A percentile compares a stretch with the other conserved stretches of the same genome.
These are phyloP conservation scores for Tolmerus cingulatus DNA, from an alignment of 2,888 invertebrate species.

Conservation along the genomic window DNA sequence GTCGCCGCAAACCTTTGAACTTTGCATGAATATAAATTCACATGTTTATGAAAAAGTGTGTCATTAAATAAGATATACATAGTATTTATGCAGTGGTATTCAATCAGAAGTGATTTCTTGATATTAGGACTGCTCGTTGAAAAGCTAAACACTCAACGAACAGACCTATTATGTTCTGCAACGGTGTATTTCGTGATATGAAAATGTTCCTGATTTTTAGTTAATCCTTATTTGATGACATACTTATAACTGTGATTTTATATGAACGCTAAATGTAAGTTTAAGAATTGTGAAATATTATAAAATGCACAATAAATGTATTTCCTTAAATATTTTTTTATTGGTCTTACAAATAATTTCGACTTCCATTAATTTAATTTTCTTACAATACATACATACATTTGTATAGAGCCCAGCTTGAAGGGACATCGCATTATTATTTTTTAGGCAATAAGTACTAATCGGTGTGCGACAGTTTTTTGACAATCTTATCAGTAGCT, in stretches of 20 bases:
- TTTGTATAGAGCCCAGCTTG: too few relatives aligned
- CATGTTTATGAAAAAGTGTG: not conserved
- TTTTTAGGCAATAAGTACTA: too few relatives aligned
- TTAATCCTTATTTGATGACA: not conserved
- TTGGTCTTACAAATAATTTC: not conserved
- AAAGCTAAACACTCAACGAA: too few relatives aligned
- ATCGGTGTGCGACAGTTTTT: too few relatives aligned
- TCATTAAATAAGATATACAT: not conserved
- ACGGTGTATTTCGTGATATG: not conserved
- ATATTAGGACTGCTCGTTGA: too few relatives aligned
- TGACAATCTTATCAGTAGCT: too few relatives aligned
- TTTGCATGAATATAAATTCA: not conserved
- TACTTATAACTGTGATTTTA: conserved; percentile 24
- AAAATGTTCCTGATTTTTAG: not conserved
- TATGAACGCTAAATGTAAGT: conserved; percentile 8
- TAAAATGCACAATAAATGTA: conserved; percentile 15
- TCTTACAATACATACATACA: too few relatives aligned
- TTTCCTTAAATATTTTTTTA: not conserved
- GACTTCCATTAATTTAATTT: too few relatives aligned
- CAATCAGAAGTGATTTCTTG: not conserved
- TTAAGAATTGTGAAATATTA: conserved; percentile 2
- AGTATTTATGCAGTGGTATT: not conserved
- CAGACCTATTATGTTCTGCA: too few relatives aligned
- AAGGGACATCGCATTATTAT: too few relatives aligned
- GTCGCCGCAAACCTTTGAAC: conserved; percentile 1